These are phyloP conservation scores for Oreotragus oreotragus DNA, from an alignment of 2,113 vertebrate genomes.

Conservation along the genomic window DNA sequence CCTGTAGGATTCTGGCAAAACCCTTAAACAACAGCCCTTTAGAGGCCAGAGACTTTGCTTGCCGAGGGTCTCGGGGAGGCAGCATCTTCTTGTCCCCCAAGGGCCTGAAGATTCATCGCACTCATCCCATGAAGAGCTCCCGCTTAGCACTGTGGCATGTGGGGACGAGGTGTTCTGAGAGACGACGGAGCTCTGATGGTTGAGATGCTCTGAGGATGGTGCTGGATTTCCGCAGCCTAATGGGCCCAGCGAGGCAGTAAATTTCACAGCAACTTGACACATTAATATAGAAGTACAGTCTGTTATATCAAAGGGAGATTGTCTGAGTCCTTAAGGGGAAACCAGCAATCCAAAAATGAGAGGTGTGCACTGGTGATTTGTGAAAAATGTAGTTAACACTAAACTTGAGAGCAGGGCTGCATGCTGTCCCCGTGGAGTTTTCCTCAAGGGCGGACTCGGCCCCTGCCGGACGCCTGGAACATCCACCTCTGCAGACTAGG, in stretches of 20 bases:
- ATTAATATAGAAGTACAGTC: slow-evolving; percentile 83
- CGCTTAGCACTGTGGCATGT: slow-evolving; percentile 25
- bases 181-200: slow-evolving; percentile 57
- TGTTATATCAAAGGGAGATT: slow-evolving; percentile 81
- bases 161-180: slow-evolving; percentile 49
- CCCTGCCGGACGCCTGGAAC: background rate
- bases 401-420: background rate
- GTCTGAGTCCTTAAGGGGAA: slow-evolving; percentile 78
- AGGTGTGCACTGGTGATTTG: slow-evolving; percentile 54
- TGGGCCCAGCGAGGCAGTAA: slow-evolving; percentile 77
- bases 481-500: background rate
- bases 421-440: background rate
- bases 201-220: slow-evolving; percentile 46
- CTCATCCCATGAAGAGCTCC: slow-evolving; percentile 38
- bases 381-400: slow-evolving; percentile 69
- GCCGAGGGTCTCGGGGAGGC: background rate
- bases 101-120: slow-evolving; percentile 18
- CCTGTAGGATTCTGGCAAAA: background rate
- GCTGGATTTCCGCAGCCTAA: slow-evolving; percentile 58
- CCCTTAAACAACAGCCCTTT: background rate
- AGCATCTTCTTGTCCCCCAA: background rate
- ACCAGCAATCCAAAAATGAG: slow-evolving; percentile 75
- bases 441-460: background rate
- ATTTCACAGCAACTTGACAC: slow-evolving; percentile 81
- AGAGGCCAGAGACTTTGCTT: background rate